Base-by-base conservation (phyloP, 2,888 invertebrate species). In the Augiades crinisus region DNA sequence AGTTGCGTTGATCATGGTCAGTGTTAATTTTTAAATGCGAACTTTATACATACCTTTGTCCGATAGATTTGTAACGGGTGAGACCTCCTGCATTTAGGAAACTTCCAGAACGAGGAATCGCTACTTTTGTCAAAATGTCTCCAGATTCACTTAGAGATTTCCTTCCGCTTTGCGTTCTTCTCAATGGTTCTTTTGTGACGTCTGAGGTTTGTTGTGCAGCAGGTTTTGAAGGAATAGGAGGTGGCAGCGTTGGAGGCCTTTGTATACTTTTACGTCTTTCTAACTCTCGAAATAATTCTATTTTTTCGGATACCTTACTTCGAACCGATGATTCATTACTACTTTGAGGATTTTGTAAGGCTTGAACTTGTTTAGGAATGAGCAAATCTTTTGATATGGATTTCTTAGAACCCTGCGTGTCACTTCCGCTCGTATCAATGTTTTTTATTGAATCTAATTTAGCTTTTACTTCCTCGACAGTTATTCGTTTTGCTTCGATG, bases 61-160 rank as follows among this genome's bases (percentile, higher is more conserved):
- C 88, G 68, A 92, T 92, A 19, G 94, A 94, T 81, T 95, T 94
- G 75, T 95, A 95, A 65, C 95, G 91, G 5, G 95, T 93, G 46
- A 94, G 85, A 52, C 94, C 95, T 40, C 94, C 95, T 10, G 95
- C 94, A 65, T 95, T 96, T 34, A 96, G 90, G 72, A 96, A 96
- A 75, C 96, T 96, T 38, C 95, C 95, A 44, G 95, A 95, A 64
- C 96, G 91, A 8, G 96, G 96, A 66, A 96, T 94, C 31, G 96
- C 96, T 34, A 96, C 95, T 78, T 95, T 95, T 0, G 96, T 96
- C 65, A 96, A 81, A 64, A 95, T 94, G 75, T 96, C 96, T 5
- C 96, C 96, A 49, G 93, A 91, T 57, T 93, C 93, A 50, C 76
- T 88, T 17, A 87, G 65, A 22, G 89, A 88, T 55, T 89, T 85